Base-by-base conservation (phyloP, 2,888 invertebrate species). In the Arrhopalites spinosus region DNA sequence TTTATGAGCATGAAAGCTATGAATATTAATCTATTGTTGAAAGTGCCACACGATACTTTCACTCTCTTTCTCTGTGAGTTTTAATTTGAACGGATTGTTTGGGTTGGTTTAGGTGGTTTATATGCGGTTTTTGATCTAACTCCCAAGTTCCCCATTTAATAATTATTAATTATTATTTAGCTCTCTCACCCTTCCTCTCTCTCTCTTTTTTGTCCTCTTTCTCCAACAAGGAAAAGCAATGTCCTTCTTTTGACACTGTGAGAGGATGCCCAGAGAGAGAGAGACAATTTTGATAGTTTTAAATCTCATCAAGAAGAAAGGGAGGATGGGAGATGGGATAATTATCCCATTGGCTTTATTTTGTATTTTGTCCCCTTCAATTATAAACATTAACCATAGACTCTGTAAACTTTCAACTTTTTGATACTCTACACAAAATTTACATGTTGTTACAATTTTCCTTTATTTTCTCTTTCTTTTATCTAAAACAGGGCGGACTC, bases 401-500 rank as follows among this genome's bases (percentile, higher is more conserved):
- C n/a, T n/a, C n/a, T n/a, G n/a, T n/a, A n/a, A n/a, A n/a, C n/a
- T n/a, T n/a, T n/a, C n/a, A n/a, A n/a, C n/a, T n/a, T n/a, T n/a
- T 8, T 53, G 53, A 13, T 56, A 23, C 7, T 20, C 53, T 8
- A 20, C 53, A 2, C 53, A 56, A n/a, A 56, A n/a, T n/a, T n/a
- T 13, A 56, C n/a, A n/a, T 67, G 36, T 50, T 47, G 30, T 59
- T 68, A 53, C 25, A 56, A 47, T 74, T 50, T 47, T 50, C 20
- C 20, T 45, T 13, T 2, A 29, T 15, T 64, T 29, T 30, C 30
- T 63, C 63, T 63, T 20, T 63, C 20, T 30, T 1, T 59, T 13
- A 20, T 66, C 8, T 66, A 43, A 73, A 50, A 50, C 79, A 83
- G 83, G 83, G 81, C 83, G 75, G 82, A 81, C 67, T 80, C 83